Conservation (phyloP, 2,888 invertebrate species). For the Dascillus cervinus region DNA sequence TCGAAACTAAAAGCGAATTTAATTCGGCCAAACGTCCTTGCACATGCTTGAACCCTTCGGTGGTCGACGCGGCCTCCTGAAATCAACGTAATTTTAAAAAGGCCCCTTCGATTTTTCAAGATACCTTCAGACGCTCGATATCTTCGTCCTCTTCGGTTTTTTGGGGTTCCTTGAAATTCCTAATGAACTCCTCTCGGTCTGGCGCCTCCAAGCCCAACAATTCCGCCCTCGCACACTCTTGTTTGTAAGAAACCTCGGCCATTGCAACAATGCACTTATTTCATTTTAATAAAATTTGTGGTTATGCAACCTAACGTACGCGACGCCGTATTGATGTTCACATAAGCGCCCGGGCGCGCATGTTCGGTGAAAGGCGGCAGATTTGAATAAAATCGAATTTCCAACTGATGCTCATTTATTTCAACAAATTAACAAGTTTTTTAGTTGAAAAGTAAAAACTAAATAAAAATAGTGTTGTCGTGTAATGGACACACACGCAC, state of each 20-base stretch:
- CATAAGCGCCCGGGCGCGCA: no score
- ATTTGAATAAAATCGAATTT: conserved; percentile 14
- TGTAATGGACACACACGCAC: conserved; percentile 30
- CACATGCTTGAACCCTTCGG: conserved; percentile 56
- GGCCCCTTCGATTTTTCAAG: conserved; percentile 5
- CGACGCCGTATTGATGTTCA: no score
- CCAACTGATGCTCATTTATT: conserved; percentile 43
- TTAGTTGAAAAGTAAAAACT: conserved; percentile 40
- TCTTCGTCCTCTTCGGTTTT: conserved; percentile 49
- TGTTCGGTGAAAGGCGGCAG: no score
- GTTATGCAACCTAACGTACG: no score
- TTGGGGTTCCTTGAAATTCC: conserved; percentile 44
- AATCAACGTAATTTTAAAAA: background rate
- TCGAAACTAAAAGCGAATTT: conserved; percentile 68
- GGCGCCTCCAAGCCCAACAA: conserved; percentile 65
- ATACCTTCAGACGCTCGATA: conserved; percentile 44
- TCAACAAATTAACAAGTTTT: conserved; percentile 43
- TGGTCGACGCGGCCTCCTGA: conserved; percentile 57
- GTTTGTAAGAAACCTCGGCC: conserved; percentile 62
- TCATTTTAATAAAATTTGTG: no score
- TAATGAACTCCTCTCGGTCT: conserved; percentile 57
- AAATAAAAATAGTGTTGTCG: conserved; percentile 41
- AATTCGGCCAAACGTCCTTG: conserved; percentile 72
- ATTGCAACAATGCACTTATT: no score
- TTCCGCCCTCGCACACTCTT: conserved; percentile 73